Percentiles rank a stretch among this genome's conserved stretches.
phyloP scores from a whole-genome alignment of 2,888 invertebrate species.

The Pristionchus exspectatus region DNA sequence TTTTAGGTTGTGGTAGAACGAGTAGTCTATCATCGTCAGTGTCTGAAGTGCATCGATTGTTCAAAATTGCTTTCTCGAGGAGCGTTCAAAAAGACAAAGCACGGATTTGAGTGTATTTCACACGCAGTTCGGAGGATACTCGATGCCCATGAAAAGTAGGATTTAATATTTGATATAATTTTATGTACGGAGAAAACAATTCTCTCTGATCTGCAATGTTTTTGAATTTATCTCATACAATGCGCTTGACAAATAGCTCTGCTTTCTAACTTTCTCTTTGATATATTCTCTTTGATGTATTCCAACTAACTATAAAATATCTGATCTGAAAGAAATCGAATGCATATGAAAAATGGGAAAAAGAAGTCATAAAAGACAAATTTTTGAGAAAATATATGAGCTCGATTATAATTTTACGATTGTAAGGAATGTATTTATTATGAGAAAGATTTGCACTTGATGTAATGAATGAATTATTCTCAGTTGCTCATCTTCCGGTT shows the following conservation, averaged over 20 bases:
- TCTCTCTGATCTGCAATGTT: not conserved
- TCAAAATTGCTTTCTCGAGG: conserved; percentile 50
- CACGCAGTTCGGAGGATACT: conserved; percentile 58
- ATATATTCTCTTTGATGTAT: not conserved
- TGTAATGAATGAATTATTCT: not conserved
- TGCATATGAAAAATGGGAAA: not conserved
- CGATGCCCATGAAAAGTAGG: conserved; percentile 56
- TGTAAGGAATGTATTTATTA: no score
- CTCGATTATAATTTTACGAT: not conserved
- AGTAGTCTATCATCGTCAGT: conserved; percentile 57
- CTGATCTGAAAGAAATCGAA: not conserved
- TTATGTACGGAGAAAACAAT: not conserved
- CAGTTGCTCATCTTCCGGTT: conserved; percentile 42
- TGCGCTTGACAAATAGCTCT: not conserved
- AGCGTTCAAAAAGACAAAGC: conserved; percentile 55
- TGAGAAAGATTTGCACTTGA: not conserved
- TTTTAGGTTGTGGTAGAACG: conserved; percentile 56
- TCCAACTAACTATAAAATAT: not conserved
- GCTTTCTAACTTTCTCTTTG: not conserved
- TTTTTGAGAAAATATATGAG: not conserved
- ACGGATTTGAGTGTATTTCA: conserved; percentile 57
- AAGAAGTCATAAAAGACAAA: not conserved
- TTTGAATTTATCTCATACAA: not conserved
- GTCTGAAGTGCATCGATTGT: conserved; percentile 58
- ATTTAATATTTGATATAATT: not conserved